A percentile compares a stretch with the other conserved stretches of the same genome.
phyloP scores from a whole-genome alignment of 2,113 vertebrate species.

The Rhombomys opimus region DNA sequence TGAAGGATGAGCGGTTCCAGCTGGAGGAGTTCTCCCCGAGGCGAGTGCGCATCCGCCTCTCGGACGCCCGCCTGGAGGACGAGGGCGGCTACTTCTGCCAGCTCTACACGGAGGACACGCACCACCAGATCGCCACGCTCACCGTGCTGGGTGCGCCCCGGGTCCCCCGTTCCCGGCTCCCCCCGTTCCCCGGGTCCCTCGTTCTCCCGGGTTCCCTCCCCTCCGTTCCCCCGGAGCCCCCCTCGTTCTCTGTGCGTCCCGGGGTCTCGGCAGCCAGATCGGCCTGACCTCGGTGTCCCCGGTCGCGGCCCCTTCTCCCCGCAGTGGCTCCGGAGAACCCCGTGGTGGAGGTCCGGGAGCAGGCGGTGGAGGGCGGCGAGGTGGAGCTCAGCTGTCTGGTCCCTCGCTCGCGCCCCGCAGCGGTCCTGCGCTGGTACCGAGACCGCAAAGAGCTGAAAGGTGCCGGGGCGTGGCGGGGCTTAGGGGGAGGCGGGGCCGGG shows the following conservation, averaged over 20 bases:
- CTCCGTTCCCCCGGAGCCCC: background rate
- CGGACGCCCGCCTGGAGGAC: slow-evolving; percentile 92
- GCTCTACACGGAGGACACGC: slow-evolving; percentile 94
- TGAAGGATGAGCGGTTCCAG: slow-evolving; percentile 96
- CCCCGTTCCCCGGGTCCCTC: background rate
- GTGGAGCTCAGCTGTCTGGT: slow-evolving; percentile 92
- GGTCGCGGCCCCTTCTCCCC: background rate
- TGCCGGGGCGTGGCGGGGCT: slow-evolving; percentile 54
- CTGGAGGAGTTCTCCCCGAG: slow-evolving; percentile 92
- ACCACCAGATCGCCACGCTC: slow-evolving; percentile 95
- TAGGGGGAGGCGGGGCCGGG: background rate
- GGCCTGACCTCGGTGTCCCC: background rate
- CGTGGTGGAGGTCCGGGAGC: slow-evolving; percentile 91
- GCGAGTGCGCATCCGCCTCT: slow-evolving; percentile 91
- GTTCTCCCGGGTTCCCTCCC: no score
- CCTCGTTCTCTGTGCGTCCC: background rate
- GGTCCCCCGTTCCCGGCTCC: background rate
- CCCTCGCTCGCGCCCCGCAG: slow-evolving; percentile 91
- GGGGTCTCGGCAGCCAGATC: no score
- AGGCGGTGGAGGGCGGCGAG: slow-evolving; percentile 93
- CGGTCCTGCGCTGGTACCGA: slow-evolving; percentile 91
- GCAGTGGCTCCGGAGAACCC: slow-evolving; percentile 91
- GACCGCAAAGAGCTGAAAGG: slow-evolving; percentile 92
- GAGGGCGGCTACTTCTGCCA: slow-evolving; percentile 97
- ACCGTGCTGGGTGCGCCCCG: slow-evolving; percentile 87